Conservation (phyloP, 1,140 invertebrate species). For the Holotrichia oblita region DNA sequence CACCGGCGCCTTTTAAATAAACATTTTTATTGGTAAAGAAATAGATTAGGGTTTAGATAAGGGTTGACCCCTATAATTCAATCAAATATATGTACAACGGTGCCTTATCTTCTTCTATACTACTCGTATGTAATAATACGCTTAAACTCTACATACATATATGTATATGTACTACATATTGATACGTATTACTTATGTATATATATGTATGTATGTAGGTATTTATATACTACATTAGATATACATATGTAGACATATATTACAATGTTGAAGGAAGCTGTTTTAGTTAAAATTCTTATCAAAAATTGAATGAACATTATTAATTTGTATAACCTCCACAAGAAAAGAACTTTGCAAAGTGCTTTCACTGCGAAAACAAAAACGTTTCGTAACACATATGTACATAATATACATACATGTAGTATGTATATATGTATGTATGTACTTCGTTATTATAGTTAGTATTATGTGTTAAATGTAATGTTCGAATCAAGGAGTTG, state of each 20-base stretch:
- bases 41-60: conserved; percentile 13
- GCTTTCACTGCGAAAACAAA: too few relatives aligned
- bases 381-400: neutral
- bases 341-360: too few relatives aligned
- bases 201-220: too few relatives aligned
- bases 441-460: neutral
- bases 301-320: too few relatives aligned
- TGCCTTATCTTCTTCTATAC: neutral
- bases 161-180: too few relatives aligned
- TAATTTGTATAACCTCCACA: too few relatives aligned
- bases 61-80: conserved; percentile 11
- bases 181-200: too few relatives aligned
- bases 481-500: neutral
- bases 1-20: conserved; percentile 4
- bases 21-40: conserved; percentile 14
- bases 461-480: neutral
- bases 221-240: too few relatives aligned
- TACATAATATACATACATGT: neutral
- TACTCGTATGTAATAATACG: neutral
- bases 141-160: neutral
- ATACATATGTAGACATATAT: too few relatives aligned
- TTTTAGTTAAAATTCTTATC: too few relatives aligned
- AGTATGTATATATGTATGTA: neutral
- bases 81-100: neutral
- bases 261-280: too few relatives aligned